Evolutionary conservation across 2,797 vertebrate species (phyloP).

Genomic region (Paedocypris micromegethes): DNA sequence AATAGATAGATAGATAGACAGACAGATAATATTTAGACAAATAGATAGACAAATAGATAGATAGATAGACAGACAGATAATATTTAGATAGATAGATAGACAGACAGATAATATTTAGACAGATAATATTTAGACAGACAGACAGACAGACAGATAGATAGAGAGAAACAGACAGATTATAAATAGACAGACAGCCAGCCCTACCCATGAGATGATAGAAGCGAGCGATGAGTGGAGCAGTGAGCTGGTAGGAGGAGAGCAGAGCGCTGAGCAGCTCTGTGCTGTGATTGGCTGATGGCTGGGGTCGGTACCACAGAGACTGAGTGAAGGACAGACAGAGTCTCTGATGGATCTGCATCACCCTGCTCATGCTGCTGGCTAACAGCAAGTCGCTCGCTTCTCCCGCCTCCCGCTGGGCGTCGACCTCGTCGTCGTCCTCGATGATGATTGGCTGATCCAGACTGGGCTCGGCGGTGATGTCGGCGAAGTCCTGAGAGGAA

Average conservation of each 20-base stretch:
- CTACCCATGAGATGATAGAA: slow-evolving; percentile 89
- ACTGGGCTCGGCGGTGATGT: slow-evolving; percentile 74
- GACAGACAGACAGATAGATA: neutral
- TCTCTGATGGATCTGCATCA: slow-evolving; percentile 79
- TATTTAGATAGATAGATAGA: no score
- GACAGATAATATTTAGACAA: no score
- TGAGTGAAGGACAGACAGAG: slow-evolving; percentile 77
- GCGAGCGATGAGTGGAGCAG: slow-evolving; percentile 75
- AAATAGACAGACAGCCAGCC: slow-evolving; percentile 1
- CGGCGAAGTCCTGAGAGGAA: slow-evolving; percentile 82
- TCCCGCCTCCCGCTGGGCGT: slow-evolving; percentile 43
- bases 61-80: no score
- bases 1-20: no score
- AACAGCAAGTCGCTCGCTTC: slow-evolving; percentile 63
- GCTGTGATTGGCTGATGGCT: slow-evolving; percentile 60
- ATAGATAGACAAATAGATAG: no score
- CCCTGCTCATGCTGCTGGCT: slow-evolving; percentile 68
- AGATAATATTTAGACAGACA: no score
- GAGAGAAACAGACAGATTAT: neutral
- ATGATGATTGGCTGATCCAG: slow-evolving; percentile 75
- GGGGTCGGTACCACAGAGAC: slow-evolving; percentile 84
- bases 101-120: no score
- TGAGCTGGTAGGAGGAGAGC: slow-evolving; percentile 86
- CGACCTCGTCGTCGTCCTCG: slow-evolving; percentile 51
- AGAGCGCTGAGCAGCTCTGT: slow-evolving; percentile 78